These are phyloP conservation scores for Stegophylla sp. DNA, from an alignment of 2,888 invertebrate species.

Conservation along the genomic window DNA sequence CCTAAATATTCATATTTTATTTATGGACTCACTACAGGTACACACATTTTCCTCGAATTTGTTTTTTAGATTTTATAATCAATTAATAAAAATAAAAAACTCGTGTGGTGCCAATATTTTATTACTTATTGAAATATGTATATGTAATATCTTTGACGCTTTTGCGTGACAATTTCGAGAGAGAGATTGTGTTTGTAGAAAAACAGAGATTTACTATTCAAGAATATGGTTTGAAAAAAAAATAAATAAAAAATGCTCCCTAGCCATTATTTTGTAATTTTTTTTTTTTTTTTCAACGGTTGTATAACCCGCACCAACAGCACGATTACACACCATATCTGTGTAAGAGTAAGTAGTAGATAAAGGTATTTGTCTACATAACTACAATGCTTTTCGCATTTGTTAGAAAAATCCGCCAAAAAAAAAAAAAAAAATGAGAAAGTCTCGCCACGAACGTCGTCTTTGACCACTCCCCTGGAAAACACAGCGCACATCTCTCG, in stretches of 20 bases:
- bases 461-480: conserved; percentile 39
- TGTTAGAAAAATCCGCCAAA: conserved; percentile 11
- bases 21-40: no score
- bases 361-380: conserved; percentile 25
- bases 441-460: conserved; percentile 21
- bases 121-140: no score
- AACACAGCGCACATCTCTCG: background rate
- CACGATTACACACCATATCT: background rate
- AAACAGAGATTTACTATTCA: no score
- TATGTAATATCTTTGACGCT: no score
- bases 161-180: no score
- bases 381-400: conserved; percentile 8
- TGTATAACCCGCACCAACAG: background rate
- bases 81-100: no score
- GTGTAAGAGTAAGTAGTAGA: background rate
- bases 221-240: no score
- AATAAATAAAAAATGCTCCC: background rate
- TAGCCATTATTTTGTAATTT: background rate
- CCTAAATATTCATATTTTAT: no score
- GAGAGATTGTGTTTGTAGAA: no score
- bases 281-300: background rate
- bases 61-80: no score
- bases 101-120: no score
- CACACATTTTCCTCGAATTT: no score
- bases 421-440: conserved; percentile 39